Conservation (phyloP, 2,113 vertebrate genomes). For the Tenrec ecaudatus region DNA sequence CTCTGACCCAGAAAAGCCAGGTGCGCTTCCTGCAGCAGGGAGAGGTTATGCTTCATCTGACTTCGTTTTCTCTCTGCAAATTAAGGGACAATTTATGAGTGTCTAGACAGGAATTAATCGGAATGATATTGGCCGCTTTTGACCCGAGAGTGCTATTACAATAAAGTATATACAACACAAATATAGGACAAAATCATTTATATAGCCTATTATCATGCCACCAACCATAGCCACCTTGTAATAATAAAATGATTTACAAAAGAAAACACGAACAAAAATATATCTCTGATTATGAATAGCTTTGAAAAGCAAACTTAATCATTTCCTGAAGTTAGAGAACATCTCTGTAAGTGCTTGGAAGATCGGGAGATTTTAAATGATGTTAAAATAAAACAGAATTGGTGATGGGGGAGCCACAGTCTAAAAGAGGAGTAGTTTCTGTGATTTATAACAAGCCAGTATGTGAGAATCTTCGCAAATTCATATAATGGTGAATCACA, state of each 20-base stretch:
- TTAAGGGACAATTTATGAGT: slow-evolving; percentile 87
- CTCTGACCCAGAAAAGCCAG: slow-evolving; percentile 56
- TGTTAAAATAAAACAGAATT: slow-evolving; percentile 62
- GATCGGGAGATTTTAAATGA: slow-evolving; percentile 75
- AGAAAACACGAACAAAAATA: slow-evolving; percentile 79
- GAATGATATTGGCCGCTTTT: slow-evolving; percentile 85
- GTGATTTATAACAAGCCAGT: slow-evolving; percentile 53
- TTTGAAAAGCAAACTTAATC: slow-evolving; percentile 76
- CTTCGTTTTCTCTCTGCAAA: slow-evolving; percentile 80
- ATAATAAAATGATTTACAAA: slow-evolving; percentile 84
- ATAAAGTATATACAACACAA: slow-evolving; percentile 86
- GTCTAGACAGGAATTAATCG: slow-evolving; percentile 85
- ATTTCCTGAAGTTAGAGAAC: slow-evolving; percentile 71
- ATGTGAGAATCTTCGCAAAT: slow-evolving; percentile 37
- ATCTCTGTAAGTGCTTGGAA: slow-evolving; percentile 31
- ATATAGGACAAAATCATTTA: slow-evolving; percentile 85
- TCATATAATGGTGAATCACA: neutral
- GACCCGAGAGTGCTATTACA: slow-evolving; percentile 83
- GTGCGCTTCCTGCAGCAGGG: slow-evolving; percentile 17
- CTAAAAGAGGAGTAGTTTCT: slow-evolving; percentile 29
- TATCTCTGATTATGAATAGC: slow-evolving; percentile 75
- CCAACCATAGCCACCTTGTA: slow-evolving; percentile 81
- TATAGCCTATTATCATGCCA: slow-evolving; percentile 82
- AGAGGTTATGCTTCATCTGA: slow-evolving; percentile 78
- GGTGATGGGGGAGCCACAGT: neutral